phyloP scores from a whole-genome alignment of 1,140 invertebrate species.

The Lepidurus apus region DNA sequence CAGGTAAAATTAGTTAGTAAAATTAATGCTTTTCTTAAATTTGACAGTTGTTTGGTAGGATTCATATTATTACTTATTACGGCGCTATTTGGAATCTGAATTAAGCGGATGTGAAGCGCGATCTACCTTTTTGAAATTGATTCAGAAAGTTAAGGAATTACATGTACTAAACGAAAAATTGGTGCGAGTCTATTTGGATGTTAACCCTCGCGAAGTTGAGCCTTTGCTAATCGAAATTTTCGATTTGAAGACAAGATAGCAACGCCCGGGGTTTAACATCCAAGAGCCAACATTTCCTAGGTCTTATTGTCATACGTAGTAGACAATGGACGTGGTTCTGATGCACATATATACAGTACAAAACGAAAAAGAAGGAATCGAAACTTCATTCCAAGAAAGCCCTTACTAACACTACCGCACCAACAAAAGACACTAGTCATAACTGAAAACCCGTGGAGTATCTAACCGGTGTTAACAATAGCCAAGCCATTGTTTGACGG shows the following conservation, averaged over 20 bases:
- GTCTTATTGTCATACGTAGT: neutral
- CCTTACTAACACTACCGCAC: neutral
- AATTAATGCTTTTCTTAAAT: neutral
- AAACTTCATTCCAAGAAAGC: neutral
- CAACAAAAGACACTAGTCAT: neutral
- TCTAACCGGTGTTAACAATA: neutral
- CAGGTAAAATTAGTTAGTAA: conserved; percentile 51
- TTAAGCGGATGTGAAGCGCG: conserved; percentile 77
- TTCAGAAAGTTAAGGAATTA: conserved; percentile 80
- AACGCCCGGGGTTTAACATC: neutral
- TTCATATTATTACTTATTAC: conserved; percentile 80
- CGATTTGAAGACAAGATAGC: conserved; percentile 60
- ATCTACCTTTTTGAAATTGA: conserved; percentile 74
- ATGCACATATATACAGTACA: conserved; percentile 6
- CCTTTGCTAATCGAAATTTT: conserved; percentile 89
- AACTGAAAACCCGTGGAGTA: neutral
- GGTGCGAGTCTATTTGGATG: conserved; percentile 78
- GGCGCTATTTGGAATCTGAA: conserved; percentile 75
- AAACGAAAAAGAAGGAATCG: neutral
- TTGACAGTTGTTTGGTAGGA: conserved; percentile 55
- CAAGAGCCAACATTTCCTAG: neutral
- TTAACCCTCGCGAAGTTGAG: conserved; percentile 81
- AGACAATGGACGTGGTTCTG: neutral
- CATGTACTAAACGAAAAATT: conserved; percentile 78
- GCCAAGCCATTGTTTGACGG: neutral